Evolutionary conservation across 2,113 vertebrate species (phyloP).

Genomic region (Typhlomys cinereus): DNA sequence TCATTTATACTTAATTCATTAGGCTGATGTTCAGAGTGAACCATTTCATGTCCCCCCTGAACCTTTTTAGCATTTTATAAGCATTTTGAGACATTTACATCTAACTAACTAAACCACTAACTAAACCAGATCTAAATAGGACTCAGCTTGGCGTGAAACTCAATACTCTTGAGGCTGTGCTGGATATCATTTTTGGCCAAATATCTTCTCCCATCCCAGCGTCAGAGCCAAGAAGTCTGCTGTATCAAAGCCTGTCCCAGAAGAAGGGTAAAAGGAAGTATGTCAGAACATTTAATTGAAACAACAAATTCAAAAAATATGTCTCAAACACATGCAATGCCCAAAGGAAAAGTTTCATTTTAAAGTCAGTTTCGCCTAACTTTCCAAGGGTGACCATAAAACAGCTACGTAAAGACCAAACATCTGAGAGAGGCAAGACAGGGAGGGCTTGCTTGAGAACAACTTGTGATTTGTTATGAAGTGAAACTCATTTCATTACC

Average conservation of each 20-base stretch:
- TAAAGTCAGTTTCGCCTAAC: conserved; percentile 3
- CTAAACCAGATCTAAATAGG: conserved; percentile 60
- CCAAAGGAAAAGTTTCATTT: conserved; percentile 41
- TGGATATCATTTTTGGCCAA: conserved; percentile 51
- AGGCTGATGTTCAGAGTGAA: conserved; percentile 26
- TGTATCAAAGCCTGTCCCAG: conserved; percentile 23
- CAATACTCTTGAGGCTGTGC: conserved; percentile 49
- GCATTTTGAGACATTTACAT: conserved; percentile 44
- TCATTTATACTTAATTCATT: conserved; percentile 59
- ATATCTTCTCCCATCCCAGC: neutral
- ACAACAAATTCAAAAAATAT: conserved; percentile 51
- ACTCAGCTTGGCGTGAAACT: conserved; percentile 58
- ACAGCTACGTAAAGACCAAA: neutral
- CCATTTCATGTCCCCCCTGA: conserved; percentile 45
- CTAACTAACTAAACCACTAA: conserved; percentile 52
- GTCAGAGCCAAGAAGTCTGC: conserved; percentile 45
- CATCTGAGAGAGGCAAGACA: neutral
- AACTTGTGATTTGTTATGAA: neutral
- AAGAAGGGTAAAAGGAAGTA: conserved; percentile 56
- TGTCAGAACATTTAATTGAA: conserved; percentile 69
- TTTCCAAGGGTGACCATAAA: neutral
- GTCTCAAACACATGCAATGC: conserved; percentile 43
- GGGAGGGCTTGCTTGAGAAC: neutral
- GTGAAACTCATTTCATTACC: conserved; percentile 15
- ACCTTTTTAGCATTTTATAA: conserved; percentile 66